Percentiles rank a stretch among this genome's conserved stretches.
phyloP scores from a whole-genome alignment of 2,888 invertebrate species.

The Craniophora ligustri region DNA sequence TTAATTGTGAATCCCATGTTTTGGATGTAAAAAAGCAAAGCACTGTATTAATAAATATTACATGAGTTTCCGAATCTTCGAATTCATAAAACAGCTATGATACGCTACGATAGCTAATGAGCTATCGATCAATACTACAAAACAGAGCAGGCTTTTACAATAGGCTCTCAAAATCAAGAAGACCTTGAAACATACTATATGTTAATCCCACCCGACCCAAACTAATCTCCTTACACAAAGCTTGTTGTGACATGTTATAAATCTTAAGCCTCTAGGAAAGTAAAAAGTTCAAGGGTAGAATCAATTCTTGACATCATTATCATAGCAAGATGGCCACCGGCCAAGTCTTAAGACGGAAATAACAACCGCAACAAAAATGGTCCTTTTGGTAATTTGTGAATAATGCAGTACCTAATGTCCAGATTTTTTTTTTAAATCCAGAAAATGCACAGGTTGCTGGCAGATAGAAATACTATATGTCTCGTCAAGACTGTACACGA shows the following conservation, averaged over 20 bases:
- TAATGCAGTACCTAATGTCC: constrained; percentile 41
- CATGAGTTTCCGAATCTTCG: no score
- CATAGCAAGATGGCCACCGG: constrained; percentile 33
- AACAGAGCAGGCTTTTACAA: constrained; percentile 29
- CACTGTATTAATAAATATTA: no score
- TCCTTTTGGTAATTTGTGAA: constrained; percentile 29
- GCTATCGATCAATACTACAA: constrained; percentile 6
- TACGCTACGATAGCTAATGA: not conserved
- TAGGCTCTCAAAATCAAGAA: constrained; percentile 7
- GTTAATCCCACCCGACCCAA: constrained; percentile 28
- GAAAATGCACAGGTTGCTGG: no score
- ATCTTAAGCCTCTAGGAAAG: constrained; percentile 26
- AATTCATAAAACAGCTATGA: no score
- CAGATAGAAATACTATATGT: no score
- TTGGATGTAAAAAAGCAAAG: no score
- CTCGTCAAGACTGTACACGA: no score
- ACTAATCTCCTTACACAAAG: constrained; percentile 31
- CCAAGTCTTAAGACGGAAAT: constrained; percentile 40
- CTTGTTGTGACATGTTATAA: constrained; percentile 33
- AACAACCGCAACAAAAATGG: constrained; percentile 26
- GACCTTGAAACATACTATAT: constrained; percentile 26
- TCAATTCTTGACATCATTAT: constrained; percentile 6
- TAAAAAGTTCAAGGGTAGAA: constrained; percentile 45
- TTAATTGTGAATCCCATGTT: no score
- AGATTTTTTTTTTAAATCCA: no score